Evolutionary conservation across 2,888 invertebrate species (phyloP), one percentile per base, ranked within the genome.

Genomic region (Lycocerus yunnanus): DNA sequence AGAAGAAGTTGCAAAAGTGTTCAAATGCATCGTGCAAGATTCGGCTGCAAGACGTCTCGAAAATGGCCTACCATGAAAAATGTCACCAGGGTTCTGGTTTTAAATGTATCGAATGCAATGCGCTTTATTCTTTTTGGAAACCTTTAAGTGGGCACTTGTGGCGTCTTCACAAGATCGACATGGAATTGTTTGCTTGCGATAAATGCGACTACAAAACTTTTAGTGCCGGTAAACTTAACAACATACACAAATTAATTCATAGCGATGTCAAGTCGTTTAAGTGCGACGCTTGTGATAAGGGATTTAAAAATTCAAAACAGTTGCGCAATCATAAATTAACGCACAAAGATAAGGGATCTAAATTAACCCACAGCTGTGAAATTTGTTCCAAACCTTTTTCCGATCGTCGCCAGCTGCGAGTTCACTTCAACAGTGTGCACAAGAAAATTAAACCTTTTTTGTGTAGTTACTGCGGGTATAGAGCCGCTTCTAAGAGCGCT

Each of bases 281-380:
- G 16, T 92, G 92, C 86, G 88, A 91, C 75, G 86, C 90, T 71
- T 96, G 96, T 84, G 90, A 91, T 18, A 94, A 95, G 85, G 89
- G 89, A 0, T 96, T 96, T 85, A 95, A 95, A 85, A 95, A 93
- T 81, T 89, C 90, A 8, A 93, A 93, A 84, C 95, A 96, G 84
- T 87, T 95, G 70, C 90, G 93, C 59, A 95, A 95, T 83, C 96
- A 96, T 86, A 91, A 91, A 74, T 85, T 90, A 9, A 89, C 89
- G 16, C 93, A 93, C 84, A 90, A 90, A 58, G 83, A 85, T 0
- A 84, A 84, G 58, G 78, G 79, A 10, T 79, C 82, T 66, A 81
- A 85, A 1, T 78, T 82, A 0, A 83, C 84, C 70, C 80, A 77
- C 69, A 16, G 69, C 18, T 94, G 93, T 82, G 87, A 90, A 1